Base-by-base conservation (phyloP, 2,888 invertebrate species). In the Crematogaster levior region DNA sequence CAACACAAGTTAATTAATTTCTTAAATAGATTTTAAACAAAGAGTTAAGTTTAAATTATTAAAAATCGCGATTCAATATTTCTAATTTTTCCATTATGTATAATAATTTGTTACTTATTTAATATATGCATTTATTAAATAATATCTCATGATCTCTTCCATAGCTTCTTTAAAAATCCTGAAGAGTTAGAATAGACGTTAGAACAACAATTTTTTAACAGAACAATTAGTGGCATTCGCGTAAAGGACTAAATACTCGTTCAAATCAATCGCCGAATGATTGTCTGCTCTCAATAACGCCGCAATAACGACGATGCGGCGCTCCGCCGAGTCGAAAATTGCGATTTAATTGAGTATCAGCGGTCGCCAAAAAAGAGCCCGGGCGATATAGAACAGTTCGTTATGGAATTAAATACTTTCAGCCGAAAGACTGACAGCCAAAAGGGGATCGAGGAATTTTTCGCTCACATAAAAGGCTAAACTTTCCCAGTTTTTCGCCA, bases 391-490 rank as follows among this genome's bases (percentile, higher is more conserved):
- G 66, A 10, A 66, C 53, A 66, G 56, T 77, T 77, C 68, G 68
- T 77, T 77, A 68, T 77, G 68, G 77, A 77, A 79, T 77, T 68
- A 79, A 68, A 68, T 79, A 79, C 77, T 79, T 79, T 56, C 77
- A 70, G 27, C n/a, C 27, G 65, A 75, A 51, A 75, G 63, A 37
- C 6, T 63, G 75, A 51, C 24, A 24, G 66, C 18, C 30, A 30
- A 53, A 30, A 43, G 24, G 21, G 21, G 18, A 18, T 18, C 43
- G 68, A 34, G 56, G 34, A 56, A 56, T 79, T 68, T 68, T 56
- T 60, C 43, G 43, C 3, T 30, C 43, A 53, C 56, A 68, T 37
- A 37, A 75, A 75, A 66, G 77, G 12, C 56, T 56, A 34, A 79
- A 56, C 34, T 56, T 70, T 68, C 56, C 30, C 43, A 51, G 58